phyloP scores from a whole-genome alignment of 2,888 invertebrate species.

The Polyploca ridens region DNA sequence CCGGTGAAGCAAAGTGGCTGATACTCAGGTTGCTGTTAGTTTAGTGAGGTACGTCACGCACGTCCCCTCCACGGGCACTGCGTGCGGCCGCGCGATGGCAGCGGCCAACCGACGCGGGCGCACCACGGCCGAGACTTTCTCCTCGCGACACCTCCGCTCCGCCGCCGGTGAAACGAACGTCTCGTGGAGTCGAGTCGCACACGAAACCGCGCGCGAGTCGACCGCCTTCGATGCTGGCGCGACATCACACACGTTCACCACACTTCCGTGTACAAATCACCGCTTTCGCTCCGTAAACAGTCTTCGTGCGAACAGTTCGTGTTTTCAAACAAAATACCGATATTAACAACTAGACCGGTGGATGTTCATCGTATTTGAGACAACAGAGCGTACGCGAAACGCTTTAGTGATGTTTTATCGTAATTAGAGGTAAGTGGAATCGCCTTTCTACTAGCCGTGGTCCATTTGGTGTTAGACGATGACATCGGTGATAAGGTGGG shows the following conservation, averaged over 20 bases:
- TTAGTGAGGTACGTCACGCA: slow-evolving; percentile 69
- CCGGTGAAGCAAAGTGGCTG: slow-evolving; percentile 40
- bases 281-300: slow-evolving; percentile 78
- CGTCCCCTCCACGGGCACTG: slow-evolving; percentile 61
- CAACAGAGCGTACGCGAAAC: slow-evolving; percentile 43
- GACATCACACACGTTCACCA: slow-evolving; percentile 35
- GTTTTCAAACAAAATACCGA: slow-evolving; percentile 55
- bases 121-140: slow-evolving; percentile 83
- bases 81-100: slow-evolving; percentile 32
- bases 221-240: slow-evolving; percentile 62
- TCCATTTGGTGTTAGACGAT: slow-evolving; percentile 63
- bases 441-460: slow-evolving; percentile 66
- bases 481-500: slow-evolving; percentile 76
- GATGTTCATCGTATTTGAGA: slow-evolving; percentile 40
- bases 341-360: slow-evolving; percentile 34
- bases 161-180: slow-evolving; percentile 63
- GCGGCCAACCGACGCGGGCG: slow-evolving; percentile 71
- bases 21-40: slow-evolving; percentile 65
- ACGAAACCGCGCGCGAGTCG: slow-evolving; percentile 73
- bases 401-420: slow-evolving; percentile 61
- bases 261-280: slow-evolving; percentile 69
- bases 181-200: slow-evolving; percentile 73
- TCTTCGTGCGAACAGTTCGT: slow-evolving; percentile 60
- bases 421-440: slow-evolving; percentile 71
- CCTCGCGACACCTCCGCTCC: slow-evolving; percentile 76